Evolutionary conservation across 2,888 invertebrate species (phyloP).

Genomic region (Drosophila meridiana): DNA sequence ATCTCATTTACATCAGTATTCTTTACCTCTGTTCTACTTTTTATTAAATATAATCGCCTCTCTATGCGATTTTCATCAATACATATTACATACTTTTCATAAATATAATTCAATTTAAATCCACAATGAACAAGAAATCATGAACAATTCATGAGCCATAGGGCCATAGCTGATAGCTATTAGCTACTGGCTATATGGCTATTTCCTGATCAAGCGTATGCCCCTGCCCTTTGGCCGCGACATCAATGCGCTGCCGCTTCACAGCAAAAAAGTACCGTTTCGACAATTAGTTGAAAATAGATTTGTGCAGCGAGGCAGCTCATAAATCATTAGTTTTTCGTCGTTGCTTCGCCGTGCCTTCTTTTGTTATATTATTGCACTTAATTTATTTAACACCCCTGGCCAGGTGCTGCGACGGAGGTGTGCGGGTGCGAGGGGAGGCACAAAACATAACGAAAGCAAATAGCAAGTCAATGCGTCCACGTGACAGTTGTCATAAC

Average conservation of each 20-base stretch:
- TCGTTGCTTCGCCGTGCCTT: slow-evolving; percentile 1
- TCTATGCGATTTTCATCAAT: slow-evolving; percentile 1
- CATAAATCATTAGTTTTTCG: slow-evolving; percentile 55
- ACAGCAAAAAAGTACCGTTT: slow-evolving; percentile 45
- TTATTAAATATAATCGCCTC: background rate
- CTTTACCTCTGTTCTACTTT: background rate
- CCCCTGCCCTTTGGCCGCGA: slow-evolving; percentile 1
- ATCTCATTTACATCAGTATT: background rate
- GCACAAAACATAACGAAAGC: slow-evolving; percentile 34
- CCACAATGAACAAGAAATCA: background rate
- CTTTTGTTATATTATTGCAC: slow-evolving; percentile 39
- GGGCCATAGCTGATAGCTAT: background rate
- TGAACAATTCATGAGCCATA: background rate
- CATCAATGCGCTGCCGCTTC: slow-evolving; percentile 35
- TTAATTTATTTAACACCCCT: slow-evolving; percentile 56
- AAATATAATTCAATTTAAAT: background rate
- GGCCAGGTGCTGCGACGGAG: background rate
- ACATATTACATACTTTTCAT: too few species aligned
- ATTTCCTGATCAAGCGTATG: background rate
- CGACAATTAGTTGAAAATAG: slow-evolving; percentile 68
- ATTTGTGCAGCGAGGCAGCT: slow-evolving; percentile 47
- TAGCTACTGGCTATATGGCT: background rate
- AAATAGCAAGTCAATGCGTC: slow-evolving; percentile 43
- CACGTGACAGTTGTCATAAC: slow-evolving; percentile 61
- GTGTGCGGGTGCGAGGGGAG: background rate